Percentiles rank a stretch among this genome's conserved stretches.
Conservation (phyloP, 2,797 vertebrate species). For the Sebastes steindachneri region DNA sequence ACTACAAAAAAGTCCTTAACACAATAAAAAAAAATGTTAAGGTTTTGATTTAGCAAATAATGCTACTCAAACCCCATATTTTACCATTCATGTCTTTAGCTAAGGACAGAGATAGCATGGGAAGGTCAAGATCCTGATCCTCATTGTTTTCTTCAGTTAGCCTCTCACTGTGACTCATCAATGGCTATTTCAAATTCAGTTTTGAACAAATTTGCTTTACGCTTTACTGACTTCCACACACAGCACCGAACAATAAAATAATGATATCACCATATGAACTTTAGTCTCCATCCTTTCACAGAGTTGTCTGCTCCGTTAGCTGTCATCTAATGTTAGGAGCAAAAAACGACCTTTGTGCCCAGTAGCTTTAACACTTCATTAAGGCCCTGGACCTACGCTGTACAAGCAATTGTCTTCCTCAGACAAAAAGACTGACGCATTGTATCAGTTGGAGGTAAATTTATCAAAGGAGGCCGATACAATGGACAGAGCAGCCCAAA, state of each 20-base stretch:
- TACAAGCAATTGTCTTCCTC: constrained; percentile 74
- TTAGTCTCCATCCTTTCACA: constrained; percentile 51
- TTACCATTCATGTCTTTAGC: neutral
- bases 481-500: constrained; percentile 77
- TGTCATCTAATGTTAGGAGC: constrained; percentile 72
- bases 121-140: constrained; percentile 13
- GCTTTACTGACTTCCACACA: constrained; percentile 58
- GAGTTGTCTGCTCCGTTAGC: constrained; percentile 67
- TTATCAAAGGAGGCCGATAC: constrained; percentile 78
- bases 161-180: constrained; percentile 64
- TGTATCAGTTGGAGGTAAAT: constrained; percentile 82
- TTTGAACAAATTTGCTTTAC: constrained; percentile 50
- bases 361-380: constrained; percentile 76
- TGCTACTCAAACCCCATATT: neutral
- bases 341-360: constrained; percentile 63
- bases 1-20: neutral
- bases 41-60: neutral
- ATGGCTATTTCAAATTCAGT: constrained; percentile 39
- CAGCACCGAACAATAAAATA: constrained; percentile 61
- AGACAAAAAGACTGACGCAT: constrained; percentile 80
- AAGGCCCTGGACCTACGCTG: constrained; percentile 63
- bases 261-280: constrained; percentile 71
- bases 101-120: neutral
- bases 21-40: neutral
- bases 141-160: constrained; percentile 52